These are phyloP conservation scores for Coenonympha arcania DNA, from an alignment of 2,888 invertebrate genomes.

Conservation along the genomic window DNA sequence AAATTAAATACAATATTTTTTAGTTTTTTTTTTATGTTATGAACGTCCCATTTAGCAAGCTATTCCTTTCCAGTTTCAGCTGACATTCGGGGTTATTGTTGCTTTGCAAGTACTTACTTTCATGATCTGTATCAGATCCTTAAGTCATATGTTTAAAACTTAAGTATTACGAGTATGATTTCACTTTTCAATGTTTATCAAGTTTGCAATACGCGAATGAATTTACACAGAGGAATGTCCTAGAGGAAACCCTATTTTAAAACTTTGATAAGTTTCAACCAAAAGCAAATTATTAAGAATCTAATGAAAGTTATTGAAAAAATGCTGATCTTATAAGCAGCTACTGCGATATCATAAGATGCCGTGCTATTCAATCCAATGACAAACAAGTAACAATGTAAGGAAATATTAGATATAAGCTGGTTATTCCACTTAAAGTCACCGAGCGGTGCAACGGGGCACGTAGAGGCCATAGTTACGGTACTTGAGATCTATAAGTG, in stretches of 20 bases:
- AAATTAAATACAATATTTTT: too few species aligned
- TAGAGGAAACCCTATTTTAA: not conserved
- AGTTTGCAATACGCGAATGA: too few species aligned
- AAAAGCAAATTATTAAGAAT: not conserved
- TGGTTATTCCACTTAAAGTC: slow-evolving; percentile 34
- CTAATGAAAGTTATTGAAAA: not conserved
- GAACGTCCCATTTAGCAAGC: too few species aligned
- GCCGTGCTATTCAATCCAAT: slow-evolving; percentile 37
- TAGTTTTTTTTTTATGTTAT: too few species aligned
- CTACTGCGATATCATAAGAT: slow-evolving; percentile 17
- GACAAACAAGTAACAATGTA: slow-evolving; percentile 39
- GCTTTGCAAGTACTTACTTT: slow-evolving; percentile 20
- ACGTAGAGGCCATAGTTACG: slow-evolving; percentile 51
- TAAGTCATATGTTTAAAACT: not conserved
- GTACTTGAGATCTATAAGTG: slow-evolving; percentile 43
- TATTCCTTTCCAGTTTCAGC: slow-evolving; percentile 28
- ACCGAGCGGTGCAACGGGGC: slow-evolving; percentile 29
- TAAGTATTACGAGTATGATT: too few species aligned
- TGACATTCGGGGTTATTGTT: slow-evolving; percentile 20
- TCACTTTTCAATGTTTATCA: too few species aligned
- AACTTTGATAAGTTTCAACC: not conserved
- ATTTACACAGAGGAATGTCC: too few species aligned
- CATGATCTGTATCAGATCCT: slow-evolving; percentile 26
- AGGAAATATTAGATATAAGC: slow-evolving; percentile 40
- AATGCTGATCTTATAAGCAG: not conserved